A percentile compares a stretch with the other conserved stretches of the same genome.
Conservation (phyloP, 2,113 vertebrate species). For the Loxodonta africana region DNA sequence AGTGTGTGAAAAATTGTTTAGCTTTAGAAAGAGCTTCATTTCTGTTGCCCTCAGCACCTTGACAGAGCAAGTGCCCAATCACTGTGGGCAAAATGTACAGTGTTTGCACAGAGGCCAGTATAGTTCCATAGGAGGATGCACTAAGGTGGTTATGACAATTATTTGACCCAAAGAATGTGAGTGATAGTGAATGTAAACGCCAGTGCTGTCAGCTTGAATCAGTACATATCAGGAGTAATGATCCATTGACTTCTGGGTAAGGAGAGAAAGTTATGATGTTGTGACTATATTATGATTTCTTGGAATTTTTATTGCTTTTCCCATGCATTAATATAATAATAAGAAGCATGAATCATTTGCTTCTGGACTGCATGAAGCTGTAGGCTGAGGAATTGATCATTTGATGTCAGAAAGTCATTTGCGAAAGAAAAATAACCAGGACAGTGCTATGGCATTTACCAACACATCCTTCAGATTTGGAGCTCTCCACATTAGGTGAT, state of each 20-base stretch:
- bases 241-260: conserved; percentile 79
- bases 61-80: neutral
- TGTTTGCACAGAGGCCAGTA: neutral
- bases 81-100: neutral
- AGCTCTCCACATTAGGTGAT: conserved; percentile 14
- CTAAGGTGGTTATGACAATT: conserved; percentile 49
- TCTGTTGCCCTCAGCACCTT: neutral
- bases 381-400: conserved; percentile 71
- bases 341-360: conserved; percentile 77
- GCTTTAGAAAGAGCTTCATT: neutral
- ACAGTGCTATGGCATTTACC: conserved; percentile 42
- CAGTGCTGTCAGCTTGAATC: conserved; percentile 59
- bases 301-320: conserved; percentile 76
- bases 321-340: conserved; percentile 78
- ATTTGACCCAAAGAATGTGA: conserved; percentile 62
- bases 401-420: conserved; percentile 76
- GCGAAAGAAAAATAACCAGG: conserved; percentile 72
- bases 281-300: conserved; percentile 74
- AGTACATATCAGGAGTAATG: conserved; percentile 76
- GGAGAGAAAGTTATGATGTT: conserved; percentile 78
- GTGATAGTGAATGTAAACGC: conserved; percentile 67
- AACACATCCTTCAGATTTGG: conserved; percentile 69
- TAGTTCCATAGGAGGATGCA: neutral
- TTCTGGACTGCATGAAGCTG: conserved; percentile 54
- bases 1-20: neutral